These are phyloP conservation scores for Pimpla rufipes DNA, from an alignment of 2,888 invertebrate species.

Conservation along the genomic window DNA sequence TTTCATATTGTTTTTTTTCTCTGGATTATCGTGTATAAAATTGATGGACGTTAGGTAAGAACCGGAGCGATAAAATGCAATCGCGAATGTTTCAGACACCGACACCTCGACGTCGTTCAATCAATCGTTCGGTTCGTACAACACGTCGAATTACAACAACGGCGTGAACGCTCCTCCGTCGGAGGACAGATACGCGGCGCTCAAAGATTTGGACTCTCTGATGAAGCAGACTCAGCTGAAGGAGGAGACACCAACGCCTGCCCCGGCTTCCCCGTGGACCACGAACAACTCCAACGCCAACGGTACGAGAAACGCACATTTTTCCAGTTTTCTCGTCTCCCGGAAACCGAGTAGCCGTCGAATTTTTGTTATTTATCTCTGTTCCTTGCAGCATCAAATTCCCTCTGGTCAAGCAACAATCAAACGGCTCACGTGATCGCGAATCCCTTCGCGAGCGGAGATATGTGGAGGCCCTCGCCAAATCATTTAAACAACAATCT, in stretches of 20 bases:
- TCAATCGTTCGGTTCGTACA: conserved; percentile 70
- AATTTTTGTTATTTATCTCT: conserved; percentile 51
- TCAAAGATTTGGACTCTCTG: conserved; percentile 94
- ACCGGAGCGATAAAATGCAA: background rate
- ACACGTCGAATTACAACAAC: conserved; percentile 79
- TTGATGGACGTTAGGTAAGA: background rate
- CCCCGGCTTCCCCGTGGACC: conserved; percentile 79
- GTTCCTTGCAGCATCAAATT: conserved; percentile 76
- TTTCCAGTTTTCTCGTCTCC: background rate
- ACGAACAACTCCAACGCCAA: conserved; percentile 73
- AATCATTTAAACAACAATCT: conserved; percentile 80
- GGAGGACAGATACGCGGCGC: conserved; percentile 97
- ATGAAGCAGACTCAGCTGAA: conserved; percentile 86
- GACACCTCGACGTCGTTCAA: conserved; percentile 70
- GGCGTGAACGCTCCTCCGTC: conserved; percentile 83
- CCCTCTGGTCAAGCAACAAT: conserved; percentile 80
- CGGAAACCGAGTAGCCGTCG: conserved; percentile 25
- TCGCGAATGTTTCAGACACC: conserved; percentile 52
- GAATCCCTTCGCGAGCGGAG: conserved; percentile 81
- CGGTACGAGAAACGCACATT: conserved; percentile 39
- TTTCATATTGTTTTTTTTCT: too few relatives aligned
- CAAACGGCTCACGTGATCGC: conserved; percentile 80
- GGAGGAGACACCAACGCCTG: conserved; percentile 76
- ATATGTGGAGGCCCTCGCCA: conserved; percentile 81
- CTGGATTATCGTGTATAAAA: too few relatives aligned